Base-by-base conservation (phyloP, 2,797 vertebrate genomes). In the Aldrovandia affinis region DNA sequence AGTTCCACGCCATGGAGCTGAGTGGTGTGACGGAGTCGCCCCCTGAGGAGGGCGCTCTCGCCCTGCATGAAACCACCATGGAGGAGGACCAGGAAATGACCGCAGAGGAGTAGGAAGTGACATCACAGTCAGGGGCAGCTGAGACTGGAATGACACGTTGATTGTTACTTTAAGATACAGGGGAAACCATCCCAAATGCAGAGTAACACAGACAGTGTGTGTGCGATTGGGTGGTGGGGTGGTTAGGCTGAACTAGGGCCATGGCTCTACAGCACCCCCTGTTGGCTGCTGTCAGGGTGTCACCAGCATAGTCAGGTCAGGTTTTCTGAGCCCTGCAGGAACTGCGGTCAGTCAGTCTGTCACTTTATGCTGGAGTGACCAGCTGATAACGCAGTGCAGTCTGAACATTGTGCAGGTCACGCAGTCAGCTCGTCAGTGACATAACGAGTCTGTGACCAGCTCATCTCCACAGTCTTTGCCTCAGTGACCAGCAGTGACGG, bases 1-100 rank as follows among this genome's bases (percentile, higher is more conserved):
- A 97, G 91, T 91, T 95, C 83, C 95, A 96, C 2, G 97, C 97
- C 86, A 96, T 97, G 89, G 97, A 97, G 87, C 91, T 97, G 89
- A 96, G 96, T 87, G 91, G 88, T 0, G 89, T 93, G 82, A 93
- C 95, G 73, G 94, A 95, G 83, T 86, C 95, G 44, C n/a, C n/a
- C n/a, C 91, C 93, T 7, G 95, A 95, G 86, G 94, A 95, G 55
- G 89, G 88, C 83, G 81, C 89, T 0, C 83, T n/a, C 10, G 44
- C 50, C 1, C 57, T 73, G 2, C 54, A 89, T 0, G 96, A 96
- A 85, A 86, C 85, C 0, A 89, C 92, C 84, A 96, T 96, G 95
- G 95, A 95, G 0, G 92, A 95, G 42, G 92, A 87, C 84, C 92
- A 90, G 79, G 91, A 93, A 80, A 92, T 92, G 91, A 75, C 80